Base-by-base conservation (phyloP, 2,888 invertebrate genomes). In the Eilema sororculum region DNA sequence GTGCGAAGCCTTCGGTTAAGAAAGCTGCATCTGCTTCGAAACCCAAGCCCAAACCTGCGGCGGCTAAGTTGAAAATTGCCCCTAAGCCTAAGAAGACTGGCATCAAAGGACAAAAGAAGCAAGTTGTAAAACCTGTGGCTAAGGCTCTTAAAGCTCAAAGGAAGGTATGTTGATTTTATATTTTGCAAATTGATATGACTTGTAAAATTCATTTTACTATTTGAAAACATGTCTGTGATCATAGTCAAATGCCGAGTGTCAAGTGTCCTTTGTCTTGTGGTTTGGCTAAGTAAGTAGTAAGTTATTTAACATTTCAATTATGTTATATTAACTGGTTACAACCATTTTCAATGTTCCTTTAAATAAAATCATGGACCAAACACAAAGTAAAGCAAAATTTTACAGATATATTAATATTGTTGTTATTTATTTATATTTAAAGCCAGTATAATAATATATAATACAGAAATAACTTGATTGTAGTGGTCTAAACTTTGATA, bases 111-210 rank as follows among this genome's bases (percentile, higher is more conserved):
- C 94, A 95, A 84, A 96, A 96, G 89, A 95, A 95, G 86, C 89
- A 89, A 73, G 93, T 88, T 75, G 95, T 91, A 24, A 95, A 93
- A 86, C 95, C 96, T 70, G 96, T 98, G 76, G 96, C 96, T 67
- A 98, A 98, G 88, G 99, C 99, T 71, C 96, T 98, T 79, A 98
- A 97, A 91, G 97, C 97, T 24, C 98, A 98, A 91, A 97, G 97
- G 84, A 98, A 98, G 97, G 98, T 98, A 89, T 90, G 87, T 65
- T 59, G 58, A 60, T 13, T 70, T 72, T 46, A 64, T 1, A 13
- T 22, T n/a, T 8, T 6, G n/a, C 12, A 30, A 6, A 59, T n/a
- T n/a, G n/a, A n/a, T n/a, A n/a, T n/a, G n/a, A n/a, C n/a, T n/a
- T n/a, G n/a, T n/a, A n/a, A n/a, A n/a, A n/a, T n/a, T n/a, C n/a